Evolutionary conservation across 2,113 vertebrate genomes (phyloP), one percentile per base, ranked within the genome.

Genomic region (Enhydra lutris): DNA sequence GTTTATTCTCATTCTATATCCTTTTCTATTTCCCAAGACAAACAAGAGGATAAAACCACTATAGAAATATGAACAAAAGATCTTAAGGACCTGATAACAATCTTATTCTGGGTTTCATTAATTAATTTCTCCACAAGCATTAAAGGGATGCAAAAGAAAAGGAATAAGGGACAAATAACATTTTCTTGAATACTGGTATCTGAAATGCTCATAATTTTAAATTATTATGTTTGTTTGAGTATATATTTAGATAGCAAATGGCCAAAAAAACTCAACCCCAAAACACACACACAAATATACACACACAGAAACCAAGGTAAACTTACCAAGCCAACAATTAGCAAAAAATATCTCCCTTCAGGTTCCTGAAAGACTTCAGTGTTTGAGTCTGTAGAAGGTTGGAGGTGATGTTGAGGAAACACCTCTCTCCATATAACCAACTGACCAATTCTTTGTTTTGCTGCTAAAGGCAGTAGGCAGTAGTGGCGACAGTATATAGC

Each of bases 371-470:
- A 99, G 89, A 98, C 99, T 1, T 98, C 98, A 13, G 61, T 1
- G 85, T 17, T 18, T 7, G 97, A n/a, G 47, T 81, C 92, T 50
- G 98, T 17, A 24, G 76, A 31, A 0, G 96, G 95, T 78, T 99
- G 98, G 21, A 98, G 96, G 29, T 99, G 98, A 61, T 98, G 94
- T 8, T 94, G 98, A 3, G 99, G 99, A 96, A 99, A 99, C 42
- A 99, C 99, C 97, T 99, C 99, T 97, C 99, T 98, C 99, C 99
- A 99, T 94, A 99, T 98, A 96, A 99, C 99, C 95, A 99, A 97
- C 98, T 99, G 99, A 42, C 99, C 99, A 52, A 99, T 98, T 8
- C 99, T 99, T 97, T 99, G 99, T 93, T 99, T 99, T 0, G 99
- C 99, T 34, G 99, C 99, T 98, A 99, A 98, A 0, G 99, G 98